A percentile compares a stretch with the other conserved stretches of the same genome.
These are phyloP conservation scores for Potamilus streckersoni DNA, from an alignment of 1,140 invertebrate species.

Conservation along the genomic window DNA sequence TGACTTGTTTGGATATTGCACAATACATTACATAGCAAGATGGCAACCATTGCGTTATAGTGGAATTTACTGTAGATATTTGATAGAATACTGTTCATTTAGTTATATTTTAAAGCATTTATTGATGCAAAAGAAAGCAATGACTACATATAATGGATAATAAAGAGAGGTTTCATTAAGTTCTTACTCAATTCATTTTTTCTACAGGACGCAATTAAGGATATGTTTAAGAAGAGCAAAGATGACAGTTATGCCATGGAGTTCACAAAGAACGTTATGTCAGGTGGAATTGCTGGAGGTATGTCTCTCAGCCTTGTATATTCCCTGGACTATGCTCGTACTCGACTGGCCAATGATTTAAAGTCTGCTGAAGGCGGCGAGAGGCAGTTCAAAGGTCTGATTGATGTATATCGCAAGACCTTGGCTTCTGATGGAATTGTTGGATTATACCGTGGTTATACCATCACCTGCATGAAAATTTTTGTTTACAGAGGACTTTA, in stretches of 20 bases:
- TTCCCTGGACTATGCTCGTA: slow-evolving; percentile 93
- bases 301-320: slow-evolving; percentile 93
- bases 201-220: slow-evolving; percentile 78
- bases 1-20: too few species aligned
- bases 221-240: slow-evolving; percentile 63
- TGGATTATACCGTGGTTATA: slow-evolving; percentile 91
- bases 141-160: too few species aligned
- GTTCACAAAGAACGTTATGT: slow-evolving; percentile 77
- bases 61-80: too few species aligned
- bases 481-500: slow-evolving; percentile 80
- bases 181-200: too few species aligned
- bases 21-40: too few species aligned
- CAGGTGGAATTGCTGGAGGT: slow-evolving; percentile 91
- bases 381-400: slow-evolving; percentile 86
- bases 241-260: slow-evolving; percentile 44
- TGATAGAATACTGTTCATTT: too few species aligned
- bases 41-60: too few species aligned
- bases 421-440: slow-evolving; percentile 86
- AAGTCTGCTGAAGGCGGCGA: slow-evolving; percentile 74
- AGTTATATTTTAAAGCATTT: too few species aligned
- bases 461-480: slow-evolving; percentile 77
- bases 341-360: slow-evolving; percentile 74
- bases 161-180: too few species aligned
- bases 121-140: too few species aligned
- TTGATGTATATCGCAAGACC: slow-evolving; percentile 87